Evolutionary conservation across 2,888 invertebrate genomes (phyloP).

Genomic region (Euplexia lucipara): DNA sequence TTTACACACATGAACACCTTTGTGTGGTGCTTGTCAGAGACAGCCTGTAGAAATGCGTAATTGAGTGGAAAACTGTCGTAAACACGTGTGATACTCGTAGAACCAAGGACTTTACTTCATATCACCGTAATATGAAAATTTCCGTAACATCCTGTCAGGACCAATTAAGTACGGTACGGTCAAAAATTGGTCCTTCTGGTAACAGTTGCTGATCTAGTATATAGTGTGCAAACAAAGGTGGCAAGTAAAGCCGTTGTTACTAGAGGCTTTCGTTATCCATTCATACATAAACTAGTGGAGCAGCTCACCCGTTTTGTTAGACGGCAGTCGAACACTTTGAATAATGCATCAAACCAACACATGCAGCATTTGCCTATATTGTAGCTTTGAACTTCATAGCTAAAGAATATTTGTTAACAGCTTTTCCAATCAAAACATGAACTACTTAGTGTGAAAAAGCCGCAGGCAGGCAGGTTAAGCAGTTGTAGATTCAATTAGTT

Average conservation of each 20-base stretch:
- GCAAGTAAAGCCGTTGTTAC: neutral
- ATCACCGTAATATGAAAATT: no score
- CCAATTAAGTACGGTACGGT: neutral
- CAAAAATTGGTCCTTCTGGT: neutral
- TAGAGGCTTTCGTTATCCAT: neutral
- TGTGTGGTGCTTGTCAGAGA: constrained; percentile 13
- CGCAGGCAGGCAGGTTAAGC: no score
- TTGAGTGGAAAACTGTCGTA: neutral
- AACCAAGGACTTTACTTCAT: neutral
- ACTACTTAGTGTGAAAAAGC: no score
- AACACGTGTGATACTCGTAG: neutral
- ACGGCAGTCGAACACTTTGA: no score
- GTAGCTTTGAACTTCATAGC: neutral
- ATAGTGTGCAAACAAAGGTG: neutral
- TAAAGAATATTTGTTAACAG: no score
- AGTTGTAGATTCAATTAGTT: neutral
- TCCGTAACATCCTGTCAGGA: neutral
- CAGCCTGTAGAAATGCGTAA: neutral
- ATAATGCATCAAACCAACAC: neutral
- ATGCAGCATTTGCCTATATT: neutral
- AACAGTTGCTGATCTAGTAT: neutral
- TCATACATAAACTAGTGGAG: neutral
- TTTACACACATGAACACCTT: constrained; percentile 32
- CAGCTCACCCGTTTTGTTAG: no score
- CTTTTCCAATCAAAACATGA: no score